These are phyloP conservation scores for Ormyrus pomaceus DNA, from an alignment of 2,888 invertebrate species.

Conservation along the genomic window DNA sequence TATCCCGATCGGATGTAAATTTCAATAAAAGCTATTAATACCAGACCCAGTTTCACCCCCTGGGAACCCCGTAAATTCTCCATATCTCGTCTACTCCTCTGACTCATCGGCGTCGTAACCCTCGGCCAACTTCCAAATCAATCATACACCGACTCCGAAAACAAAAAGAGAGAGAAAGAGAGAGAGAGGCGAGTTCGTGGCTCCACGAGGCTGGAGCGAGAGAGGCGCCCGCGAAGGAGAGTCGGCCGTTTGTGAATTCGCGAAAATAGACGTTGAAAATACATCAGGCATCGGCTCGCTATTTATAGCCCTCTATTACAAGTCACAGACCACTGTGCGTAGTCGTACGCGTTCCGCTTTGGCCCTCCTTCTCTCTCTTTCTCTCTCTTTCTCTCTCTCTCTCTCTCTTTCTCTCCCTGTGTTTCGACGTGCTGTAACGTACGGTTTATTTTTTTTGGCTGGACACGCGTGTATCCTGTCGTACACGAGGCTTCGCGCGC, in stretches of 20 bases:
- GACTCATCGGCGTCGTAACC: not conserved
- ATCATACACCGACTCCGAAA: constrained; percentile 13
- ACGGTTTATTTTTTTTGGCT: constrained; percentile 61
- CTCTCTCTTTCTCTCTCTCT: constrained; percentile 11
- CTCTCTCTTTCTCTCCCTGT: constrained; percentile 21
- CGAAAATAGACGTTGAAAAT: constrained; percentile 71
- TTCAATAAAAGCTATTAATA: too few species aligned
- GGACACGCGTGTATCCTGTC: constrained; percentile 38
- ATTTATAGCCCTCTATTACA: constrained; percentile 73
- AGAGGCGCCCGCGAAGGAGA: constrained; percentile 5
- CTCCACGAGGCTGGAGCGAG: not conserved
- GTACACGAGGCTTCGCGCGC: not conserved
- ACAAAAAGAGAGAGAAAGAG: not conserved
- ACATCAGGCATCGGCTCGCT: constrained; percentile 71
- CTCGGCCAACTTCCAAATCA: not conserved
- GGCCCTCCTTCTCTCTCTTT: constrained; percentile 55
- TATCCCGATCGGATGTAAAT: not conserved
- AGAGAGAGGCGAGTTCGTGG: not conserved
- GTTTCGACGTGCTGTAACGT: constrained; percentile 68
- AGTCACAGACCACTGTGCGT: constrained; percentile 66
- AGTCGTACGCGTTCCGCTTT: constrained; percentile 16
- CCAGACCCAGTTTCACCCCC: constrained; percentile 9
- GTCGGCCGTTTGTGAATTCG: constrained; percentile 55
- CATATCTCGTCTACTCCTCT: not conserved
- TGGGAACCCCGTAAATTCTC: not conserved